Percentiles rank a stretch among this genome's conserved stretches.
phyloP scores from a whole-genome alignment of 2,113 vertebrate genomes.

The Mormoops blainvillei region DNA sequence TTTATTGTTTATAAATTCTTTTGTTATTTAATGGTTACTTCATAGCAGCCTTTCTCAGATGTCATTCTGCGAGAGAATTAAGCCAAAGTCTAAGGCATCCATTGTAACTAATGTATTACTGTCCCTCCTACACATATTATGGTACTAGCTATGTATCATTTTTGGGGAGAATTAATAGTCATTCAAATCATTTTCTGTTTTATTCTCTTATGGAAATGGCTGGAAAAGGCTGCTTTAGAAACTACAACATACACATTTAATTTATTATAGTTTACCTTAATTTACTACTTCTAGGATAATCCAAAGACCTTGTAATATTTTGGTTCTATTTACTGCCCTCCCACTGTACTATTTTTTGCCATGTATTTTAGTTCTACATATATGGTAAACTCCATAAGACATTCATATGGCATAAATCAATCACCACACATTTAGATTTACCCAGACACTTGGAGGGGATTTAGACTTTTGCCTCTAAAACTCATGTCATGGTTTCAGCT shows the following conservation, averaged over 20 bases:
- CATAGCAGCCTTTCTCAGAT: background rate
- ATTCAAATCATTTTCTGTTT: background rate
- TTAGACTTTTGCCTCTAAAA: background rate
- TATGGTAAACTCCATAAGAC: background rate
- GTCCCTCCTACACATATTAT: background rate
- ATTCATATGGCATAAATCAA: background rate
- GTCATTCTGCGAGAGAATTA: conserved; percentile 5
- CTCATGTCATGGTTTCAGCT: background rate
- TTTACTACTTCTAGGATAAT: background rate
- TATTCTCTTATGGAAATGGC: background rate
- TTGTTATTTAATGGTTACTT: background rate
- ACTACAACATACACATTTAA: background rate
- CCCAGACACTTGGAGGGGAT: background rate
- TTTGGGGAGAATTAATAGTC: background rate
- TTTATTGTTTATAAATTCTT: background rate
- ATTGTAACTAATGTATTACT: background rate
- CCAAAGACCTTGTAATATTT: background rate
- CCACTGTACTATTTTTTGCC: background rate
- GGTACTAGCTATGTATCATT: background rate
- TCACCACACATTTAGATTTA: background rate
- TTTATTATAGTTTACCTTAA: background rate
- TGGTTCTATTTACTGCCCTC: background rate
- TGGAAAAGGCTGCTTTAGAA: background rate
- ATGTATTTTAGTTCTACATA: background rate
- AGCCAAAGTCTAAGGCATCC: background rate